Base-by-base conservation (phyloP, 2,888 invertebrate species). In the Chrysolina haemoptera region DNA sequence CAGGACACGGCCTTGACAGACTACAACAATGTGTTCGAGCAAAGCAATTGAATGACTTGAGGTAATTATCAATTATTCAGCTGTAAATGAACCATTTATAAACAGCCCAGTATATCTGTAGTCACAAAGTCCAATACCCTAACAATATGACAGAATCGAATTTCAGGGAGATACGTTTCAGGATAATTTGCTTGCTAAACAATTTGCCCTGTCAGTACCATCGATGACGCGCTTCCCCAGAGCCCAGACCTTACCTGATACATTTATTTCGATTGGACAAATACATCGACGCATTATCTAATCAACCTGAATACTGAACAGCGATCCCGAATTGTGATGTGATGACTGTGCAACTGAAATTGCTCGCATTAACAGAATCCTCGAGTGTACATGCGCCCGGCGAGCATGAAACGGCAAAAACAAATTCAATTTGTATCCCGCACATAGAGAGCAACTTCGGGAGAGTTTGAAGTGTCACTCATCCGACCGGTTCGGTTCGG, bases 311-410 rank as follows among this genome's bases (percentile, higher is more conserved):
- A 53, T 53, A 20, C 4, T 53, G 53, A 53, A 11, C 18, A 18
- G 53, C 16, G 18, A 53, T 53, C 53, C 12, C 11, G 53, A 53
- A 53, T 12, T 20, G 20, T 53, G 53, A 53, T 53, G 18, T 20
- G 18, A 22, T 53, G 53, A 53, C 20, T 53, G 12, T 53, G 53
- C 53, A 53, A 20, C 53, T 53, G 20, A 53, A 53, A 53, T 53
- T 53, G 20, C 53, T 48, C n/a, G 16, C 16, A 48, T 48, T 48
- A 16, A 10, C 6, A 9, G 48, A 48, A 48, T 16, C 48, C 48
- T 53, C 53, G 53, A 1, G 53, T 20, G 53, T 22, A 53, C 22
- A 20, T 53, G 20, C 53, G 22, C 22, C 20, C 53, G 53, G 10
- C 12, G 12, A 22, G 18, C 18, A 11, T 22, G 53, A 53, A 16